Percentiles rank a stretch among this genome's conserved stretches.
phyloP scores from a whole-genome alignment of 2,888 invertebrate genomes.

The Parnassius orleans region DNA sequence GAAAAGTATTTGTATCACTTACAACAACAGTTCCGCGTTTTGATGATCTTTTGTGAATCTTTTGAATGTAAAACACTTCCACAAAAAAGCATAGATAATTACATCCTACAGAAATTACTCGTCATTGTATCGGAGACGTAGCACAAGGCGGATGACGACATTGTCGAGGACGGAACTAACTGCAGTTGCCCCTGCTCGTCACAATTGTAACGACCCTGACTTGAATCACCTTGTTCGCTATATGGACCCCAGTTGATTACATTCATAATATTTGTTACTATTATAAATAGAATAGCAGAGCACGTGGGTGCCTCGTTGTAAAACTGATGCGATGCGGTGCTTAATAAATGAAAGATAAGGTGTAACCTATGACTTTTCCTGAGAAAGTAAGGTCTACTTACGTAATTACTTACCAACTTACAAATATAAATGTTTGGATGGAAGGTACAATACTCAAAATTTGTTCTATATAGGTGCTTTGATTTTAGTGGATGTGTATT shows the following conservation, averaged over 20 bases:
- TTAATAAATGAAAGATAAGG: too few relatives aligned
- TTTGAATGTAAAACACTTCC: not conserved
- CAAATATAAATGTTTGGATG: too few relatives aligned
- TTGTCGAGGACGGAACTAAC: slow-evolving; percentile 49
- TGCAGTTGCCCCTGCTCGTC: slow-evolving; percentile 64
- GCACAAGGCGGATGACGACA: slow-evolving; percentile 61
- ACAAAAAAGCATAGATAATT: not conserved
- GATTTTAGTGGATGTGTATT: too few relatives aligned
- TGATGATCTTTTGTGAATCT: not conserved
- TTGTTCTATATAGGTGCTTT: too few relatives aligned
- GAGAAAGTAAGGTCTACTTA: too few relatives aligned
- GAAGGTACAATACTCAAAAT: too few relatives aligned
- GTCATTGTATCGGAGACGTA: slow-evolving; percentile 54
- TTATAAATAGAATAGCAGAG: slow-evolving; percentile 8
- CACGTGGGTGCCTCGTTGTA: slow-evolving; percentile 1
- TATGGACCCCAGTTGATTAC: slow-evolving; percentile 35
- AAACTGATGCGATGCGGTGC: not conserved
- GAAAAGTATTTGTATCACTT: not conserved
- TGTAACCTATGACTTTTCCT: too few relatives aligned
- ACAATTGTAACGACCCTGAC: slow-evolving; percentile 66
- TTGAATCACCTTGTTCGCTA: slow-evolving; percentile 60
- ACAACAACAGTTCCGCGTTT: not conserved
- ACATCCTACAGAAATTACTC: slow-evolving; percentile 47
- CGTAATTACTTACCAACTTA: too few relatives aligned
- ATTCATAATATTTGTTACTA: slow-evolving; percentile 28